Evolutionary conservation across 2,888 invertebrate species (phyloP).

Genomic region (Ophraella communa): DNA sequence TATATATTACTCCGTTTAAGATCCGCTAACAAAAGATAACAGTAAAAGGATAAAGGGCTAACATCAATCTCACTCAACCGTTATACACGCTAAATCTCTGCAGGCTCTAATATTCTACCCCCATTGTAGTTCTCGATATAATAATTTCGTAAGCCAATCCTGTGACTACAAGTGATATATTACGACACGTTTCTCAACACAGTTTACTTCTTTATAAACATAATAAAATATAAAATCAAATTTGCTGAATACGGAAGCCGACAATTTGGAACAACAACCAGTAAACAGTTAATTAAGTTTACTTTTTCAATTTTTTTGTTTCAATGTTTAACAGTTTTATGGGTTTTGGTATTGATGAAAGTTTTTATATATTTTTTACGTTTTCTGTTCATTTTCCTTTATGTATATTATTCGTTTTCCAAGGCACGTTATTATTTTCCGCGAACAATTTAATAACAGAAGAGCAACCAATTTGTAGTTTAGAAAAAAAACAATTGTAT

Average conservation of each 20-base stretch:
- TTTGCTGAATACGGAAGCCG: slow-evolving; percentile 19
- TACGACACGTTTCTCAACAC: slow-evolving; percentile 9
- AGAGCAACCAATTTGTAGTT: no score
- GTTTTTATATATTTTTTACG: no score
- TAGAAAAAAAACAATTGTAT: no score
- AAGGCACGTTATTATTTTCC: no score
- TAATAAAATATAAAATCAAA: slow-evolving; percentile 20
- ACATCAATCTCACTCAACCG: neutral
- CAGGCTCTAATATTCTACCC: neutral
- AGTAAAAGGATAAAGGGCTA: neutral
- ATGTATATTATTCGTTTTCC: no score
- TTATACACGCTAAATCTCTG: neutral
- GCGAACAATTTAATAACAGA: no score
- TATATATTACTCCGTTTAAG: neutral
- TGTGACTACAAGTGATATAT: slow-evolving; percentile 10
- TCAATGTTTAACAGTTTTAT: neutral
- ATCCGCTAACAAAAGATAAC: neutral
- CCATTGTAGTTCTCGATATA: neutral
- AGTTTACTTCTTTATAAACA: slow-evolving; percentile 1
- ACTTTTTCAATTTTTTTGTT: slow-evolving; percentile 1
- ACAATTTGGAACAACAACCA: neutral
- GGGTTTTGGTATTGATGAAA: neutral
- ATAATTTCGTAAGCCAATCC: slow-evolving; percentile 9
- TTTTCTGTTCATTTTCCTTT: no score
- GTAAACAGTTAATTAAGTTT: slow-evolving; percentile 6